Evolutionary conservation across 2,113 vertebrate species (phyloP), one percentile per base, ranked within the genome.

Genomic region (Numenius arquata): DNA sequence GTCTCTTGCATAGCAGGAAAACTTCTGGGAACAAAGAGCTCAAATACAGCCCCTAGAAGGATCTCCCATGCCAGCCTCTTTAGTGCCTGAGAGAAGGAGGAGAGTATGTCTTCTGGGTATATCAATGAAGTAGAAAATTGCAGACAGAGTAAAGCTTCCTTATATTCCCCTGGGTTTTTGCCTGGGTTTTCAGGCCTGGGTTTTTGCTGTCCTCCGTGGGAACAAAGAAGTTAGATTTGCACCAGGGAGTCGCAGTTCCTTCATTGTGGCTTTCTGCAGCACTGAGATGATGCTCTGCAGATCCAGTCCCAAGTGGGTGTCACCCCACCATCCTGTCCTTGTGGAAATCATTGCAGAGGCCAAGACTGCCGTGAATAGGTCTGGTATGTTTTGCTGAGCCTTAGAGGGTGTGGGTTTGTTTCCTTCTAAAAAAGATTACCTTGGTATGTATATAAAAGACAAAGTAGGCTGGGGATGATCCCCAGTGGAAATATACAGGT

Each of bases 271-370:
- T 48, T 50, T 41, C 30, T 38, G 84, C 66, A 75, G 71, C 62
- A 50, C 38, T 2, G 2, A 10, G 52, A 7, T 1, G 3, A 5
- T 22, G 45, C 34, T 74, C 13, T 50, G 66, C 5, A 0, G 38
- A 48, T 48, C 48, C 48, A 23, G 48, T 48, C 48, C 29, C 48
- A 3, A 5, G 23, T 22, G 32, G 3, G 32, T 43, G 48, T 29
- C 61, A 55, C 15, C 40, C 27, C 52, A 4, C 32, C 32, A 27
- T 59, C 34, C 58, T 66, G 27, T 45, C 73, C 73, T 32, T 48
- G 63, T 55, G 58, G 36, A 45, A n/a, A 26, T 29, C 36, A 17
- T 11, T 56, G 66, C 43, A 25, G 48, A 30, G 68, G 18, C 68
- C 0, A 1, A 73, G 38, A 7, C 45, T 85, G 63, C 26, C 0